A percentile compares a stretch with the other conserved stretches of the same genome.
These are phyloP conservation scores for Onthophagus sagittarius DNA, from an alignment of 2,888 invertebrate genomes.

Conservation along the genomic window DNA sequence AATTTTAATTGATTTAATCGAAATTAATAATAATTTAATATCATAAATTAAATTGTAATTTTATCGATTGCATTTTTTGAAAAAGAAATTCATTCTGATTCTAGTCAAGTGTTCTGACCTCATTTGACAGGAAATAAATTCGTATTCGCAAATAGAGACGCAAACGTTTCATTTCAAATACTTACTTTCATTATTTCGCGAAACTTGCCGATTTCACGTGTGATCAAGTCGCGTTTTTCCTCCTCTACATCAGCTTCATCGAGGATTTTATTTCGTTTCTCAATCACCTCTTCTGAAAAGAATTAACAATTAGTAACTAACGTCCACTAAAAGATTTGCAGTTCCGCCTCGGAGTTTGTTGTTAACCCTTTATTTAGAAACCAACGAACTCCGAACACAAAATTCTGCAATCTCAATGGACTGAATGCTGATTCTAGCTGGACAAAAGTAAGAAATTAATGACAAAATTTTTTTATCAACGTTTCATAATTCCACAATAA, in stretches of 20 bases:
- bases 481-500: too few species aligned
- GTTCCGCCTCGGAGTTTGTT: too few species aligned
- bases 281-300: conserved; percentile 61
- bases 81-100: conserved; percentile 1
- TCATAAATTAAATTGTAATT: neutral
- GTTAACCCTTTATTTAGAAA: too few species aligned
- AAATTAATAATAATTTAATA: neutral
- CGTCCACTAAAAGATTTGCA: too few species aligned
- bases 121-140: neutral
- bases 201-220: conserved; percentile 96
- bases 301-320: neutral
- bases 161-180: conserved; percentile 22
- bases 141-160: conserved; percentile 4
- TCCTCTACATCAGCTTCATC: conserved; percentile 91
- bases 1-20: neutral
- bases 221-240: conserved; percentile 93
- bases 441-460: too few species aligned
- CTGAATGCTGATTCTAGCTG: too few species aligned
- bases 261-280: conserved; percentile 63
- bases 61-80: neutral
- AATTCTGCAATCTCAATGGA: too few species aligned
- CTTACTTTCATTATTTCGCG: conserved; percentile 95
- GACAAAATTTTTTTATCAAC: too few species aligned
- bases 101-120: neutral
- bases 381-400: too few species aligned